Conservation (phyloP, 1,140 invertebrate genomes). For the Drosophila persimilis region DNA sequence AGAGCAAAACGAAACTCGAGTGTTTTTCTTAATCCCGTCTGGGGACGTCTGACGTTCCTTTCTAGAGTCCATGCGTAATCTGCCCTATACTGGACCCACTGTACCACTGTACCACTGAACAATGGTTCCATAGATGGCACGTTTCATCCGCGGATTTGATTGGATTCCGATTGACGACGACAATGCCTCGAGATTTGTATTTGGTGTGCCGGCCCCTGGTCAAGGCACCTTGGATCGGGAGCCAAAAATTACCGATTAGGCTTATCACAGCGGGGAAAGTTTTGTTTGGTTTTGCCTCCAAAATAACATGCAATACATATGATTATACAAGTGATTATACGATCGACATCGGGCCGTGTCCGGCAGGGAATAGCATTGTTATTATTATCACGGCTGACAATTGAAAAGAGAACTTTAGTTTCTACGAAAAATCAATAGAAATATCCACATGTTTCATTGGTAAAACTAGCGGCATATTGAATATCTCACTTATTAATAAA, state of each 20-base stretch:
- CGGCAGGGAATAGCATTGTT: neutral
- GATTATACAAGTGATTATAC: neutral
- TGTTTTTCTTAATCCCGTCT: slow-evolving; percentile 16
- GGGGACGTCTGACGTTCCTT: no score
- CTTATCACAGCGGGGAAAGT: slow-evolving; percentile 68
- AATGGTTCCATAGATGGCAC: slow-evolving; percentile 9
- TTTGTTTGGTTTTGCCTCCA: slow-evolving; percentile 30
- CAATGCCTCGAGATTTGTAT: slow-evolving; percentile 21
- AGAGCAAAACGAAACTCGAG: slow-evolving; percentile 51
- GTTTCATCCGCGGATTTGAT: slow-evolving; percentile 31
- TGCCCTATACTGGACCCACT: neutral
- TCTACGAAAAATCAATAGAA: no score
- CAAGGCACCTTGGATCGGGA: slow-evolving; percentile 61
- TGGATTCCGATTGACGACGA: slow-evolving; percentile 23
- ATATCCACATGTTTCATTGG: no score
- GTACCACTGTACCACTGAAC: no score
- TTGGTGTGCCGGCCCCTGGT: slow-evolving; percentile 20
- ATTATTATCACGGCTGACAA: no score
- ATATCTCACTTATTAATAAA: no score
- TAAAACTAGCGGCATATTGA: no score
- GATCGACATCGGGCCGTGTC: no score
- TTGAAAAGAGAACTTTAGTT: no score
- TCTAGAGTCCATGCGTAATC: no score
- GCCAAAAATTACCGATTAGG: slow-evolving; percentile 44
- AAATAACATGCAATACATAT: neutral